Evolutionary conservation across 2,888 invertebrate species (phyloP), one percentile per base, ranked within the genome.

Genomic region (Pyrgus malvae): DNA sequence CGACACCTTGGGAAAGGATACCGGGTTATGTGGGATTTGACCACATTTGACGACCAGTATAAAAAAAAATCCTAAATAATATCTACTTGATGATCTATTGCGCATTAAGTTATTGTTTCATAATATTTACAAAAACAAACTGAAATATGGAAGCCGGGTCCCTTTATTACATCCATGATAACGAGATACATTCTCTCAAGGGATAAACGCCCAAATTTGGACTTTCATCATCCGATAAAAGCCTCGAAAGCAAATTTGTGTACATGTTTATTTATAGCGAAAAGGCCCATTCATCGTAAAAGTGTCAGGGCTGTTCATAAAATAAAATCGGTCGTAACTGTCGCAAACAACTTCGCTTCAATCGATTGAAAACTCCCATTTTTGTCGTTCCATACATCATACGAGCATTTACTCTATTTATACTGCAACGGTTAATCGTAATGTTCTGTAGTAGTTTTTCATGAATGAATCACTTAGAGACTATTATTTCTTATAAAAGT

Each of bases 301-400:
- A 29, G 19, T 27, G 44, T 51, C 51, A 44, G 44, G 14, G 27
- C 37, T 44, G 51, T 53, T 53, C 51, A 53, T 53, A 44, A 53
- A 53, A 45, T 44, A 53, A 53, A 53, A 53, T 38, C 27, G 44
- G 44, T 53, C 51, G 51, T 53, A 45, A 53, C 44, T 37, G 51
- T 53, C 44, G 44, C 44, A 53, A 53, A 53, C 45, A 37, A 53
- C 44, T 45, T 38, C 53, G 44, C 37, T 35, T 42, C 53, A 45
- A 45, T 53, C 53, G 44, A 38, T 53, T 19, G 45, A 53, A 53
- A 53, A 29, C 21, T 27, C 37, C 51, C 35, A 35, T 45, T 14
- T 27, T 37, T 44, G 44, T 37, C 51, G 27, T n/a, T 37, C 14
- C 44, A 53, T 53, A 53, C 45, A 53, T 53, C 53, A 53, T 53